Percentiles rank a stretch among this genome's conserved stretches.
Conservation (phyloP, 1,140 invertebrate species). For the Hetaerina americana region DNA sequence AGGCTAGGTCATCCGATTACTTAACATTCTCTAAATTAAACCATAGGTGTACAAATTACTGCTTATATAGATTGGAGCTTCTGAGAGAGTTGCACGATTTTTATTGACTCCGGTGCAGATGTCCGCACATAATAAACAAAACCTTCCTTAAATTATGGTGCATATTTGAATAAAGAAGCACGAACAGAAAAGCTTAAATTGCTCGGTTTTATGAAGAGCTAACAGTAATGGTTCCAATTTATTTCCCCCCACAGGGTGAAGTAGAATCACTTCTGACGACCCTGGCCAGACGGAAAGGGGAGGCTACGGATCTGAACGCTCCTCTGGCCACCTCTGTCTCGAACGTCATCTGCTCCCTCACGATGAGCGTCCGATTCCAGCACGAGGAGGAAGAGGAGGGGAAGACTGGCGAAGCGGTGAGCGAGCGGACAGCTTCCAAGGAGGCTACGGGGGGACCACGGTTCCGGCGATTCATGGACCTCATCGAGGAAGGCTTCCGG, state of each 20-base stretch:
- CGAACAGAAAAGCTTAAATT: too few relatives aligned
- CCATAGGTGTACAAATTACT: too few relatives aligned
- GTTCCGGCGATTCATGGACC: constrained; percentile 62
- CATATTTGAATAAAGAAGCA: too few relatives aligned
- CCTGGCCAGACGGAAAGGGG: constrained; percentile 41
- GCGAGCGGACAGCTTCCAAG: neutral
- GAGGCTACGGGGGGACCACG: constrained; percentile 19
- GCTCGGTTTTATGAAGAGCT: neutral
- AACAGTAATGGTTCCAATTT: neutral
- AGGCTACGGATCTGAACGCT: constrained; percentile 53
- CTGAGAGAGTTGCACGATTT: too few relatives aligned
- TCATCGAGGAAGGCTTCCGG: constrained; percentile 80
- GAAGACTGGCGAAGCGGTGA: neutral
- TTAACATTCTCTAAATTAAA: too few relatives aligned
- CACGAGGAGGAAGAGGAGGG: constrained; percentile 42
- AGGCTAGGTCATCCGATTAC: too few relatives aligned
- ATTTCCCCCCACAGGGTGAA: constrained; percentile 46
- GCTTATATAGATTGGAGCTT: too few relatives aligned
- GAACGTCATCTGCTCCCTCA: constrained; percentile 82
- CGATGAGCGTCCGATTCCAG: constrained; percentile 77
- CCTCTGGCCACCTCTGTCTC: constrained; percentile 66
- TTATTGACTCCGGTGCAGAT: too few relatives aligned
- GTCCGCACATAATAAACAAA: too few relatives aligned
- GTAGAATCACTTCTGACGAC: constrained; percentile 55
- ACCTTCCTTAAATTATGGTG: too few relatives aligned